Base-by-base conservation (phyloP, 2,797 vertebrate genomes). In the Poeciliopsis gracilis region DNA sequence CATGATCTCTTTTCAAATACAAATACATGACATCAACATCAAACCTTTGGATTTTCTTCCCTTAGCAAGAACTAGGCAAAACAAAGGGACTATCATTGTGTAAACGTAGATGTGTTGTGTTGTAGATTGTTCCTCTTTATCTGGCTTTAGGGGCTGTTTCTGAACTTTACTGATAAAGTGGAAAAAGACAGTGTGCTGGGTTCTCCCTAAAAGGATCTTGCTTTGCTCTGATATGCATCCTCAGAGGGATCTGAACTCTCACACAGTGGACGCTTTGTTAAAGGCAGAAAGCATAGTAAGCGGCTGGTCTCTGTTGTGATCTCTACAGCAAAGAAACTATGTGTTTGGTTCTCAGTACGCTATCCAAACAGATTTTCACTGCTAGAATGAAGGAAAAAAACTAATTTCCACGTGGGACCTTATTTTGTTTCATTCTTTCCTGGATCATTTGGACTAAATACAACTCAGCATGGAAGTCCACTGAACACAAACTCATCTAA, bases 181-280 rank as follows among this genome's bases (percentile, higher is more conserved):
- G 79, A 89, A 85, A 85, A 84, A 90, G 84, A 70, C 76, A 33
- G 76, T 83, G 11, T 76, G 85, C 78, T 82, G 88, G 74, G 82
- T 78, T 94, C 89, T 91, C 91, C 93, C 88, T 90, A 86, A 88
- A 92, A 89, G 90, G 88, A 80, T 81, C 83, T 88, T 83, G 91
- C 82, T 78, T 57, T 13, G 82, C 88, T 85, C 86, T 87, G 91
- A 93, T 91, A 86, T 82, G 85, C 70, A 82, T 85, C 88, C 90
- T 89, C 79, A 72, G 82, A 41, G 83, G 86, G 84, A 90, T 93
- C 87, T 93, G 85, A 94, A 91, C 92, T 90, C 91, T 92, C 84
- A 92, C 89, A 96, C 94, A 95, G 91, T 89, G 82, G 88, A 82
- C 83, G 88, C 92, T 93, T 95, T 95, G 94, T 95, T 94, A 88